phyloP scores from a whole-genome alignment of 2,797 vertebrate genomes.

The Carapus acus region DNA sequence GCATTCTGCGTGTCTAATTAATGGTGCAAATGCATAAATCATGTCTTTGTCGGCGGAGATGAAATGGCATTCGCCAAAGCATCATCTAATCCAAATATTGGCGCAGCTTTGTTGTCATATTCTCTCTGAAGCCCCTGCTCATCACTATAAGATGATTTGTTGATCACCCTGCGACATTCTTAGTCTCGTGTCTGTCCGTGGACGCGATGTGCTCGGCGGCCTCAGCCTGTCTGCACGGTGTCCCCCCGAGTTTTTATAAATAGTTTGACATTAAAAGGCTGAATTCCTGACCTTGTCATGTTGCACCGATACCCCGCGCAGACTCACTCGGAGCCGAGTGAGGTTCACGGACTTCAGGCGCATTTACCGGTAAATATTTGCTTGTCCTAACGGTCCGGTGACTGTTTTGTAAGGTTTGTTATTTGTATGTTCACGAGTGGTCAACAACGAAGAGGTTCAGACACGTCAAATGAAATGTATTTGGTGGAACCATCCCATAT shows the following conservation, averaged over 20 bases:
- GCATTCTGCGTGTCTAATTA: too few species aligned
- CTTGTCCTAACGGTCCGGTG: background rate
- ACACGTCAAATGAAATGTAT: too few species aligned
- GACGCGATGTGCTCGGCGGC: background rate
- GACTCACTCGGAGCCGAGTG: slow-evolving; percentile 12
- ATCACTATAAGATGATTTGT: too few species aligned
- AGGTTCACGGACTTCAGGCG: slow-evolving; percentile 38
- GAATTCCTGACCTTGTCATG: slow-evolving; percentile 60
- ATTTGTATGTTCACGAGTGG: too few species aligned
- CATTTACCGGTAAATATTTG: slow-evolving; percentile 11
- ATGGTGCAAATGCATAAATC: too few species aligned
- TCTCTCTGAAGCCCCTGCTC: background rate
- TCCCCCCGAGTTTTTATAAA: slow-evolving; percentile 51
- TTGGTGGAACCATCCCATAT: too few species aligned
- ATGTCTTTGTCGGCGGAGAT: too few species aligned
- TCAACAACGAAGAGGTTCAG: too few species aligned
- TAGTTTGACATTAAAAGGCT: slow-evolving; percentile 54
- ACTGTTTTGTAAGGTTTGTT: too few species aligned
- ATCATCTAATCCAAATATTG: too few species aligned
- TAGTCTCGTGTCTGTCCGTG: background rate
- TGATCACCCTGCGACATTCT: accelerated
- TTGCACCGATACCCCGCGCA: slow-evolving; percentile 26
- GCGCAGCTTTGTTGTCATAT: background rate
- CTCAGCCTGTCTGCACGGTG: background rate
- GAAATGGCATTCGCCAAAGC: too few species aligned